phyloP scores from a whole-genome alignment of 2,113 vertebrate genomes.

The Rhodinocichla rosea region DNA sequence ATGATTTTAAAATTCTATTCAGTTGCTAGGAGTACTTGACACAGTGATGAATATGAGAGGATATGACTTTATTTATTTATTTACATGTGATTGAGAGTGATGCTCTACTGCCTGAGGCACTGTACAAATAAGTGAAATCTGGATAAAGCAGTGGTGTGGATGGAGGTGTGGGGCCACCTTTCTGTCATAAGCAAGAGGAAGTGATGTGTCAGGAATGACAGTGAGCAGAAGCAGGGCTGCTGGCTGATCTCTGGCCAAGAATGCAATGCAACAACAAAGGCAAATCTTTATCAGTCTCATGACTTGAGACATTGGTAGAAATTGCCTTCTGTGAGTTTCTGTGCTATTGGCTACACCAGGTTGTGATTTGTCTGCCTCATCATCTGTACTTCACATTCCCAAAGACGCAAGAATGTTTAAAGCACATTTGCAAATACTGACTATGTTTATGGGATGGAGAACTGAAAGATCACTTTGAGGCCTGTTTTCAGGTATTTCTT shows the following conservation, averaged over 20 bases:
- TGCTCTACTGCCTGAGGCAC: background rate
- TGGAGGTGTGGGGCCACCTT: background rate
- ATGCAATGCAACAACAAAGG: background rate
- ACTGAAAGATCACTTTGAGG: background rate
- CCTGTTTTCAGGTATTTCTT: background rate
- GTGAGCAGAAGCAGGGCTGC: background rate
- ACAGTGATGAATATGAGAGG: background rate
- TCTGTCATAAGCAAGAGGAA: background rate
- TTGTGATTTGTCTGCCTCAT: background rate
- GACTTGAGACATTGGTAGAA: background rate
- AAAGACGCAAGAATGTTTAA: background rate
- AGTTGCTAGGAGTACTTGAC: background rate
- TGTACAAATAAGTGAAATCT: background rate
- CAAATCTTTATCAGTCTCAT: background rate
- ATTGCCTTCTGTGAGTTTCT: background rate
- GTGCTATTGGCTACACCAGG: background rate
- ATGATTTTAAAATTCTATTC: background rate
- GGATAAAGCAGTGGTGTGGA: background rate
- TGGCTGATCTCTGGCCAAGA: background rate
- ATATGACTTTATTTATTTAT: background rate
- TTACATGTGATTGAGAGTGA: background rate
- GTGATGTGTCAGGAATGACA: background rate
- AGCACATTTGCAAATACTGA: background rate
- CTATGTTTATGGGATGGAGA: background rate
- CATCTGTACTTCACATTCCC: background rate